A percentile compares a stretch with the other conserved stretches of the same genome.
Conservation (phyloP, 2,113 vertebrate genomes). For the Aldabrachelys gigantea region DNA sequence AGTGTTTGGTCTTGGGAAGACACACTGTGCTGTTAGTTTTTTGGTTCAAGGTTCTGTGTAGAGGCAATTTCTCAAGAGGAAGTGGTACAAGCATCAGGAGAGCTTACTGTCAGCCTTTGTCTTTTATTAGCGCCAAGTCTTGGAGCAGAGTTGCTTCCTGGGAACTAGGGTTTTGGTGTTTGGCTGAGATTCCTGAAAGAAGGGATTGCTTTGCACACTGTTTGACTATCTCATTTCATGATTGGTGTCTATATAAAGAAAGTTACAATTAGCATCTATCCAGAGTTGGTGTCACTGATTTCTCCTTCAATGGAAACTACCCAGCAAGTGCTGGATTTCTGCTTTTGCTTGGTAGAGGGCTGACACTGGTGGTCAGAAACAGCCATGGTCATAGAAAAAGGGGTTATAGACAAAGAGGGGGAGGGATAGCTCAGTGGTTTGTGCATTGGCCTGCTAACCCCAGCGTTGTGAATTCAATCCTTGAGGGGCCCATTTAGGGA, state of each 20-base stretch:
- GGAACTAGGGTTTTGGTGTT: too few relatives aligned
- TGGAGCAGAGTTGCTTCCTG: neutral
- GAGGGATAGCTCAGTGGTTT: too few relatives aligned
- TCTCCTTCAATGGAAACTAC: neutral
- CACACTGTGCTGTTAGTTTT: neutral
- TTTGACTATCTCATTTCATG: neutral
- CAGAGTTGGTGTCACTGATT: neutral
- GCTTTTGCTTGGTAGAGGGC: neutral
- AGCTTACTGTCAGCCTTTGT: neutral
- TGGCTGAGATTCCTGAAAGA: neutral
- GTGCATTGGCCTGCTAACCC: too few relatives aligned
- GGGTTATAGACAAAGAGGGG: too few relatives aligned
- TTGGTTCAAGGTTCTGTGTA: neutral
- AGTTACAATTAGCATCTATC: neutral
- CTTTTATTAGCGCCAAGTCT: neutral
- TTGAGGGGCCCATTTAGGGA: too few relatives aligned
- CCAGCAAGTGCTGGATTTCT: neutral
- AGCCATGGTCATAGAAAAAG: neutral
- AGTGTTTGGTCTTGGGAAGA: slow-evolving; percentile 5
- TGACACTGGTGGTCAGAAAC: neutral
- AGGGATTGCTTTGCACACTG: neutral
- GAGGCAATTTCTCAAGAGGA: neutral
- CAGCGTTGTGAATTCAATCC: too few relatives aligned
- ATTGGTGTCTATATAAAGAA: neutral
- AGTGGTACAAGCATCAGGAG: neutral